Evolutionary conservation across 2,888 invertebrate genomes (phyloP).

Genomic region (Cancer borealis): DNA sequence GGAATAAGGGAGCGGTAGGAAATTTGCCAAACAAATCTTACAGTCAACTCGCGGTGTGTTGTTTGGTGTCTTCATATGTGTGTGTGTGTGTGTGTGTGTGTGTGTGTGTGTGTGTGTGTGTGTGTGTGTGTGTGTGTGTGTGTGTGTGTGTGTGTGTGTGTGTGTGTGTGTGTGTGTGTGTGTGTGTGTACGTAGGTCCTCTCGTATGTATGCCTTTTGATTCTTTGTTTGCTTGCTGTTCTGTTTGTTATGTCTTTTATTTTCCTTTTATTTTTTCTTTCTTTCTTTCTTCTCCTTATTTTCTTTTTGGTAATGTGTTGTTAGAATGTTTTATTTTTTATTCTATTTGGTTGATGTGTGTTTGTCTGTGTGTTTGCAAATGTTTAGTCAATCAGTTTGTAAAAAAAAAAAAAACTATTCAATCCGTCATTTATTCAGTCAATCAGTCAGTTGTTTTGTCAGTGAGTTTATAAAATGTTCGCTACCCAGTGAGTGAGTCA

Average conservation of each 20-base stretch:
- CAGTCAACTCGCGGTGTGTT: neutral
- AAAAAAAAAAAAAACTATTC: neutral
- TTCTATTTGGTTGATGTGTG: neutral
- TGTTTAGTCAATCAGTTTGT: neutral
- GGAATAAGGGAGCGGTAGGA: neutral
- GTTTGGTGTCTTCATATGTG: neutral
- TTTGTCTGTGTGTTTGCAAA: neutral
- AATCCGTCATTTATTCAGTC: neutral
- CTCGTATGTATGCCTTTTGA: neutral
- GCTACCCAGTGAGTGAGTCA: neutral
- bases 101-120: neutral
- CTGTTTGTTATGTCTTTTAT: neutral
- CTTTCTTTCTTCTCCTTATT: neutral
- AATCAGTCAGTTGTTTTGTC: neutral
- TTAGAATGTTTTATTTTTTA: neutral
- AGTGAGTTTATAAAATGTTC: no score
- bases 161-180: neutral
- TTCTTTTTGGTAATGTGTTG: neutral
- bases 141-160: neutral
- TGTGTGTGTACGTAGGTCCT: neutral
- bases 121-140: neutral
- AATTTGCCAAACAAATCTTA: neutral
- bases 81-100: neutral
- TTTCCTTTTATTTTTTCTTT: no score
- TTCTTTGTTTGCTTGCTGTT: neutral